phyloP scores from a whole-genome alignment of 2,113 vertebrate genomes.

The Corvus hawaiiensis region DNA sequence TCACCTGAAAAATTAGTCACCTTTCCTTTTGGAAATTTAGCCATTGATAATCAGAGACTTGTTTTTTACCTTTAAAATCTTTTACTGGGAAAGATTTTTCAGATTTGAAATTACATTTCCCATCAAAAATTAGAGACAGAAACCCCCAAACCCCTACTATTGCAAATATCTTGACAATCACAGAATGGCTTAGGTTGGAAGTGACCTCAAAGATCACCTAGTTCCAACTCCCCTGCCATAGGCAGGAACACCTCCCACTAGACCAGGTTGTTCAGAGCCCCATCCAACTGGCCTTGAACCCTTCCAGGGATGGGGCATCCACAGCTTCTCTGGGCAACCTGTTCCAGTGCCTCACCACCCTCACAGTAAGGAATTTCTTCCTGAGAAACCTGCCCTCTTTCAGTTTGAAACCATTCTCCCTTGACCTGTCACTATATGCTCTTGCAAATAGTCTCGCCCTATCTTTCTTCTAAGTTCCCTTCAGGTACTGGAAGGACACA shows the following conservation, averaged over 20 bases:
- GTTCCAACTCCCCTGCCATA: neutral
- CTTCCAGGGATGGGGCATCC: neutral
- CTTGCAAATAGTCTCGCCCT: neutral
- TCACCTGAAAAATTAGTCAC: neutral
- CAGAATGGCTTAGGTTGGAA: neutral
- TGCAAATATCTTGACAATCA: neutral
- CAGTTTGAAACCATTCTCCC: neutral
- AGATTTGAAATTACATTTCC: neutral
- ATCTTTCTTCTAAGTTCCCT: neutral
- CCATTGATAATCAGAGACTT: neutral
- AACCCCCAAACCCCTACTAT: neutral
- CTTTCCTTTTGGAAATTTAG: neutral
- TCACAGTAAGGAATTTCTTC: neutral
- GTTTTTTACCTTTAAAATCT: neutral
- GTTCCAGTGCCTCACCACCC: neutral
- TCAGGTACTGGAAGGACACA: neutral
- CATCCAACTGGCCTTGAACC: neutral
- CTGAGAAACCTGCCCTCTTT: neutral
- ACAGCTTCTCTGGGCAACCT: neutral
- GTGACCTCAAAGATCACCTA: neutral
- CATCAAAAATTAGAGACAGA: neutral
- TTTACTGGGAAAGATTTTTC: neutral
- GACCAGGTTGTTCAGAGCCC: neutral
- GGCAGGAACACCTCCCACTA: neutral
- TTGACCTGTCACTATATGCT: neutral